Evolutionary conservation across 1,140 invertebrate genomes (phyloP), one percentile per base, ranked within the genome.

Genomic region (Homalodisca vitripennis): DNA sequence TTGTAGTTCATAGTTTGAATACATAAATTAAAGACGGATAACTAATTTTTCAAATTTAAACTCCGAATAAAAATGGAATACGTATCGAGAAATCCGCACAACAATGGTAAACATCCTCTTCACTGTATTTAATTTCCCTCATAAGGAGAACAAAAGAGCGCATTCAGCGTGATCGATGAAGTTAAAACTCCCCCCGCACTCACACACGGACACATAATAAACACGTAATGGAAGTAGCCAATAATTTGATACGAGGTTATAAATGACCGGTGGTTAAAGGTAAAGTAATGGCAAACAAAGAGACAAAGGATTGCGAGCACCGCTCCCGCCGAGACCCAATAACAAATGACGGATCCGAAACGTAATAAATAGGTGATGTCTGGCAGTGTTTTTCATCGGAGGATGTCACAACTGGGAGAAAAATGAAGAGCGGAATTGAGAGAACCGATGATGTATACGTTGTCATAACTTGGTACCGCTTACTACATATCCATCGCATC

Each of bases 391-490:
- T 68, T 68, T 68, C 67, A 68, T 68, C 67, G 67, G 67, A n/a
- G 53, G 29, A 31, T 55, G 55, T 68, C 53, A 68, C 30, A 68
- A 68, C 67, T 24, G 27, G 67, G 67, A 62, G 67, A 68, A 51
- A 68, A 68, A 68, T 68, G 67, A 68, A 57, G 67, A 68, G 31
- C 51, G 67, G 53, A 57, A 68, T 68, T 62, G 67, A 68, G 67
- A 2, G 55, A 60, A 47, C 53, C 32, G 53, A 68, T 68, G 67
- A 68, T 68, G 53, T 62, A 68, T 68, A 41, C 34, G 67, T 0
- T 32, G 30, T 62, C 55, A 41, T 68, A 60, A 60, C 67, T 48
- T 53, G 29, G 62, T 32, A 34, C 13, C 48, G 48, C 48, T 53
- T 20, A 53, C 48, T 53, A 14, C 48, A 41, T 41, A 41, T 41